Conservation (phyloP, 2,113 vertebrate genomes). For the Emberiza fucata region DNA sequence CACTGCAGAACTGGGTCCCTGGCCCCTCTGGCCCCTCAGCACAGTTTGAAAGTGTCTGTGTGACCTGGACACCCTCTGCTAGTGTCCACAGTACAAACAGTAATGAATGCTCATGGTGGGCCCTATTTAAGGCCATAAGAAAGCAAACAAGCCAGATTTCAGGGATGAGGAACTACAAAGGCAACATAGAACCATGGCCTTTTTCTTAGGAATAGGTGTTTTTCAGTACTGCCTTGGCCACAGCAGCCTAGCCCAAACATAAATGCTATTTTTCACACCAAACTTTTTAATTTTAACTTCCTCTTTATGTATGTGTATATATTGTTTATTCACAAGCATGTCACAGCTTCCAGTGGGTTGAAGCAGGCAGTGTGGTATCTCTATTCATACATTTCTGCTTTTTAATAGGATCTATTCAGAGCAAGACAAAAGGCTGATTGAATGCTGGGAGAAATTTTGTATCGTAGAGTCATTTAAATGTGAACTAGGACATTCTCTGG, state of each 20-base stretch:
- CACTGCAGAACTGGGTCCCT: not conserved
- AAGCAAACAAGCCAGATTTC: not conserved
- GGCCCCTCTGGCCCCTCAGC: not conserved
- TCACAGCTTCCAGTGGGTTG: not conserved
- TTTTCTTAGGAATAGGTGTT: not conserved
- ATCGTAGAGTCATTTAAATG: slow-evolving; percentile 55
- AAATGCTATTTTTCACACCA: not conserved
- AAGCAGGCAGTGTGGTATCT: slow-evolving; percentile 3
- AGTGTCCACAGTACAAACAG: not conserved
- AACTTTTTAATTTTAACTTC: slow-evolving; percentile 1
- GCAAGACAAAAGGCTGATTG: slow-evolving; percentile 48
- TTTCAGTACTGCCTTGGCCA: not conserved
- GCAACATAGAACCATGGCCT: not conserved
- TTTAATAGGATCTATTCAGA: slow-evolving; percentile 50
- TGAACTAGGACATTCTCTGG: slow-evolving; percentile 58
- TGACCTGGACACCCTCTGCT: not conserved
- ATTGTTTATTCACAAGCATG: slow-evolving; percentile 25
- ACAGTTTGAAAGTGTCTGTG: not conserved
- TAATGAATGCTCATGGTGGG: not conserved
- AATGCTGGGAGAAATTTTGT: slow-evolving; percentile 57
- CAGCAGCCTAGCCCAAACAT: not conserved
- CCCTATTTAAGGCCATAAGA: not conserved
- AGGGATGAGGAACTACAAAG: not conserved
- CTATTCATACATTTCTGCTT: slow-evolving; percentile 42
- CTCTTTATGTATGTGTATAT: not conserved